Evolutionary conservation across 2,113 vertebrate species (phyloP).

Genomic region (Melanotaenia duboulayi): DNA sequence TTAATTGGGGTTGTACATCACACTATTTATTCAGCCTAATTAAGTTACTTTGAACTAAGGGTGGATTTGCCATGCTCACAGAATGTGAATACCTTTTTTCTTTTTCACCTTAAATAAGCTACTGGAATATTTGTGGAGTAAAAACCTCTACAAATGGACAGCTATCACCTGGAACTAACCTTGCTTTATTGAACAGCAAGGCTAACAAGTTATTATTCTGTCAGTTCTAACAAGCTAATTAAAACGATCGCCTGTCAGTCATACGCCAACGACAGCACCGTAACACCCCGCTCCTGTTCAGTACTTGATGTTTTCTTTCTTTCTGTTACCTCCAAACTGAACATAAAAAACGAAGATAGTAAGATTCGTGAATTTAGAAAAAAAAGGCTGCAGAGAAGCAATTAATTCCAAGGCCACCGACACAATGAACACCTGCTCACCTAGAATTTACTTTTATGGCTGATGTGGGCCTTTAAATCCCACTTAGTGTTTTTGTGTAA

Average conservation of each 20-base stretch:
- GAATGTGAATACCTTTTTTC: not conserved
- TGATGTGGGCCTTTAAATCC: not conserved
- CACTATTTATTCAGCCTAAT: not conserved
- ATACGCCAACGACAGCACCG: not conserved
- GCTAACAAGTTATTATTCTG: conserved; percentile 3
- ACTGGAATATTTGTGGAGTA: not conserved
- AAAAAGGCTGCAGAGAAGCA: conserved; percentile 2
- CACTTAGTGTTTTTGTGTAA: not conserved
- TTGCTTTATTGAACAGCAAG: conserved; percentile 25
- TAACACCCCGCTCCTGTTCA: not conserved
- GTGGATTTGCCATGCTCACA: not conserved
- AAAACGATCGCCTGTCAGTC: conserved; percentile 31
- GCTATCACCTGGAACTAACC: not conserved
- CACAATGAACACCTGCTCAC: not conserved
- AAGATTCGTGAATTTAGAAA: not conserved
- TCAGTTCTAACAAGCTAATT: conserved; percentile 28
- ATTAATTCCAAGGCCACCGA: not conserved
- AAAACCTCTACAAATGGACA: not conserved
- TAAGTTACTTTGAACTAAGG: not conserved
- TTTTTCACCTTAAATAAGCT: not conserved
- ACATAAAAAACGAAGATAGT: not conserved
- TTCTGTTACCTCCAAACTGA: not conserved
- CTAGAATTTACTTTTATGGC: not conserved
- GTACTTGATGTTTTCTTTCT: not conserved
- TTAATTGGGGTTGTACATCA: no score